Evolutionary conservation across 2,797 vertebrate species (phyloP).

Genomic region (Trematomus bernacchii): DNA sequence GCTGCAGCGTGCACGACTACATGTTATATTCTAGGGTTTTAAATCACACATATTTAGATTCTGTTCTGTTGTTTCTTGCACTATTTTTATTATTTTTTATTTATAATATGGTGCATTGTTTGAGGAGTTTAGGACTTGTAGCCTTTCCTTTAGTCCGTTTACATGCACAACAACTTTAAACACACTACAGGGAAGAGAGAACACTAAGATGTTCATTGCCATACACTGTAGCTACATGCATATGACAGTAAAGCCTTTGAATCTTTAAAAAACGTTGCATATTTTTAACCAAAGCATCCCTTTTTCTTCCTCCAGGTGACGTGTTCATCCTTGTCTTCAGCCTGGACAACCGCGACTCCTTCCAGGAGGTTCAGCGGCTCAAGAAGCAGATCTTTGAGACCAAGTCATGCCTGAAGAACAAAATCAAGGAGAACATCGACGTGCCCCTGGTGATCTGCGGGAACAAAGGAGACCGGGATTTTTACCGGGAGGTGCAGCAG

Average conservation of each 20-base stretch:
- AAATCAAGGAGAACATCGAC: constrained; percentile 94
- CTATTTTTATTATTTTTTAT: too few relatives aligned
- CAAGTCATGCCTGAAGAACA: constrained; percentile 96
- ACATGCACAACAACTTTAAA: too few relatives aligned
- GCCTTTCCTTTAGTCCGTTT: too few relatives aligned
- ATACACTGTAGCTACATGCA: too few relatives aligned
- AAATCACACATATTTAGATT: not conserved
- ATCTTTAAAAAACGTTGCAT: too few relatives aligned
- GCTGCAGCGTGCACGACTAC: not conserved
- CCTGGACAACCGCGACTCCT: constrained; percentile 95
- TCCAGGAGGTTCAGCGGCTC: constrained; percentile 95
- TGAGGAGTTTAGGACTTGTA: too few relatives aligned
- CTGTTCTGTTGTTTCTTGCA: too few relatives aligned
- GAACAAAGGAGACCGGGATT: constrained; percentile 95
- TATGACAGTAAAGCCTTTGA: too few relatives aligned
- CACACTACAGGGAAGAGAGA: too few relatives aligned
- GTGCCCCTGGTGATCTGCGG: constrained; percentile 97
- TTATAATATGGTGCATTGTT: too few relatives aligned
- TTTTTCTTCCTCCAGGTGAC: constrained; percentile 84
- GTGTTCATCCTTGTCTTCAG: constrained; percentile 98
- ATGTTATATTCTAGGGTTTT: not conserved
- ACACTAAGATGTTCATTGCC: too few relatives aligned
- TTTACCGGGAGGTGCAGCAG: constrained; percentile 91
- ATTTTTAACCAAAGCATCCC: not conserved
- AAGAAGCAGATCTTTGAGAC: constrained; percentile 97